Evolutionary conservation across 1,140 invertebrate species (phyloP).

Genomic region (Campoletis sonorensis): DNA sequence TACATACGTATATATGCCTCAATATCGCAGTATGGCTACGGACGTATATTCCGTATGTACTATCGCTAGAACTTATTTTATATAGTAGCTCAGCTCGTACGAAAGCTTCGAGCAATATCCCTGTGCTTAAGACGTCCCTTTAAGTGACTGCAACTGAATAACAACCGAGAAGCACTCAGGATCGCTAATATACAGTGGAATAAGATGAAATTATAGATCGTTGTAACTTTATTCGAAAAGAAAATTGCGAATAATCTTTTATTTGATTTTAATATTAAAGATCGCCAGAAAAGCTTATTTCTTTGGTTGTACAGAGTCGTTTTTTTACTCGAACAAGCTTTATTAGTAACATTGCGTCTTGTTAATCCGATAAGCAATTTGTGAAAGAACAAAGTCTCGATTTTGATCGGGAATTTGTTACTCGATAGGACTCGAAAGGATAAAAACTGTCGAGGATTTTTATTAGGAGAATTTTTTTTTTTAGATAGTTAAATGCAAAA

Average conservation of each 20-base stretch:
- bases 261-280: not conserved
- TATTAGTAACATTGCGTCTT: not conserved
- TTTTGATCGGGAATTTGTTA: no score
- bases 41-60: not conserved
- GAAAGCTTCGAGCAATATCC: conserved; percentile 16
- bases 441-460: no score
- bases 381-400: no score
- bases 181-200: not conserved
- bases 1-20: conserved; percentile 13
- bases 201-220: conserved; percentile 20
- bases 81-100: not conserved
- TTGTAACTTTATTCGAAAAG: conserved; percentile 8
- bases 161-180: conserved; percentile 18
- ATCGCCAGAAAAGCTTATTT: not conserved
- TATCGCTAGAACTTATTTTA: not conserved
- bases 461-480: no score
- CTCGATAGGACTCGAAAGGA: no score
- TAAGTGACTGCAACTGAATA: conserved; percentile 23
- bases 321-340: not conserved
- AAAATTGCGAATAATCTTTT: not conserved
- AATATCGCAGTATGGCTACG: conserved; percentile 2
- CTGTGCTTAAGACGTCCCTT: conserved; percentile 18
- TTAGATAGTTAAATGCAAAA: no score
- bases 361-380: no score
- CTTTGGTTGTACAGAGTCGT: not conserved